phyloP scores from a whole-genome alignment of 2,888 invertebrate species.

The Acrobasis repandana region DNA sequence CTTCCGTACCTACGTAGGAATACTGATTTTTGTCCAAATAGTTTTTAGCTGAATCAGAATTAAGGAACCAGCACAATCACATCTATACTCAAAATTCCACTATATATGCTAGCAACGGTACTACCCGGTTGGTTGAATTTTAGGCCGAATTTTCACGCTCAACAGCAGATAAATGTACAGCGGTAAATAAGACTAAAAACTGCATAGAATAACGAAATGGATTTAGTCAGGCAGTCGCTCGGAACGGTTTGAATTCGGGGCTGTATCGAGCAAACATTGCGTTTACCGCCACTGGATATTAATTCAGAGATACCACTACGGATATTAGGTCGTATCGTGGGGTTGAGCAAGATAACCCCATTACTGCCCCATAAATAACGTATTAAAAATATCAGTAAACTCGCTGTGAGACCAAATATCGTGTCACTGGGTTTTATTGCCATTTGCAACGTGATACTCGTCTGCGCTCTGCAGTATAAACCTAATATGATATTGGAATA shows the following conservation, averaged over 20 bases:
- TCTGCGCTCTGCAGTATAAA: conserved; percentile 22
- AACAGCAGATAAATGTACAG: conserved; percentile 15
- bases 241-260: conserved; percentile 7
- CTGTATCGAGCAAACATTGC: conserved; percentile 43
- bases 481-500: no score
- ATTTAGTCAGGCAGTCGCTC: conserved; percentile 2
- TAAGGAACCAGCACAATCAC: neutral
- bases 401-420: conserved; percentile 25
- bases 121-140: conserved; percentile 13
- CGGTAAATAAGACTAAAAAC: conserved; percentile 6
- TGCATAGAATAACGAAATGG: conserved; percentile 10
- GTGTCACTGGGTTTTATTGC: conserved; percentile 26
- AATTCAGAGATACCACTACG: conserved; percentile 53
- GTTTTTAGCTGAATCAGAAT: no score
- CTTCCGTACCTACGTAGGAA: no score
- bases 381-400: conserved; percentile 45
- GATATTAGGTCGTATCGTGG: conserved; percentile 62
- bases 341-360: conserved; percentile 60
- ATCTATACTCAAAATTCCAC: neutral
- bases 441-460: conserved; percentile 10
- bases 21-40: no score
- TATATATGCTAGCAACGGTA: conserved; percentile 4
- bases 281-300: conserved; percentile 51
- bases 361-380: conserved; percentile 52
- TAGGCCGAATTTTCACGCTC: conserved; percentile 8